Evolutionary conservation across 2,888 invertebrate genomes (phyloP).

Genomic region (Chaetogeoica ovagalla): DNA sequence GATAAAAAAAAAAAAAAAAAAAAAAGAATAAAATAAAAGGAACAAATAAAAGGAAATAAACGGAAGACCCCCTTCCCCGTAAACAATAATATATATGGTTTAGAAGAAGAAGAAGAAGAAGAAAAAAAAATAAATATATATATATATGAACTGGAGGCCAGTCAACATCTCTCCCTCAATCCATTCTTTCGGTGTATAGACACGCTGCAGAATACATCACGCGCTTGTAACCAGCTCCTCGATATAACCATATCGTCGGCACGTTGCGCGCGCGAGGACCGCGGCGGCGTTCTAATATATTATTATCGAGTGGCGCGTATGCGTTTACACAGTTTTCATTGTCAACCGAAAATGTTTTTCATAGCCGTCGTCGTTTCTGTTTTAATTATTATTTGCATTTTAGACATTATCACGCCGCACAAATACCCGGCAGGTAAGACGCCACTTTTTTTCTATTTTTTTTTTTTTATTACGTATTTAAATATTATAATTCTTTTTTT

Average conservation of each 20-base stretch:
- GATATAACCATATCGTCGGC: not conserved
- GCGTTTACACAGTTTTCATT: not conserved
- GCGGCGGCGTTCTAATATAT: too few relatives aligned
- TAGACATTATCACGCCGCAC: constrained; percentile 35
- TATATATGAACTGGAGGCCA: constrained; percentile 45
- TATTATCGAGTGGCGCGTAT: too few relatives aligned
- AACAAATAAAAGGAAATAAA: constrained; percentile 48
- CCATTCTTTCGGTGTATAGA: constrained; percentile 40
- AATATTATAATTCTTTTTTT: not conserved
- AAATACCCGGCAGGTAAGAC: constrained; percentile 46
- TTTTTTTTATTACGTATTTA: too few relatives aligned
- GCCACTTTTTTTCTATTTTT: not conserved
- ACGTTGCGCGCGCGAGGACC: not conserved
- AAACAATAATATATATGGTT: constrained; percentile 34
- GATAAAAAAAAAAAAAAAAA: constrained; percentile 18
- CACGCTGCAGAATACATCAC: constrained; percentile 29
- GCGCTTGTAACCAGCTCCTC: not conserved
- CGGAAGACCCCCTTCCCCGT: constrained; percentile 46
- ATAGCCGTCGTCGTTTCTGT: constrained; percentile 3
- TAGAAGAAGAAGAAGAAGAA: constrained; percentile 9
- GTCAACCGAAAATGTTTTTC: constrained; percentile 36
- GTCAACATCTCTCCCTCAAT: constrained; percentile 47
- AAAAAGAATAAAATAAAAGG: constrained; percentile 23
- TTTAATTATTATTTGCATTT: constrained; percentile 35
- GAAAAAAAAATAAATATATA: too few relatives aligned